Evolutionary conservation across 1,140 invertebrate genomes (phyloP), one percentile per base, ranked within the genome.

Genomic region (Telenomus remus): DNA sequence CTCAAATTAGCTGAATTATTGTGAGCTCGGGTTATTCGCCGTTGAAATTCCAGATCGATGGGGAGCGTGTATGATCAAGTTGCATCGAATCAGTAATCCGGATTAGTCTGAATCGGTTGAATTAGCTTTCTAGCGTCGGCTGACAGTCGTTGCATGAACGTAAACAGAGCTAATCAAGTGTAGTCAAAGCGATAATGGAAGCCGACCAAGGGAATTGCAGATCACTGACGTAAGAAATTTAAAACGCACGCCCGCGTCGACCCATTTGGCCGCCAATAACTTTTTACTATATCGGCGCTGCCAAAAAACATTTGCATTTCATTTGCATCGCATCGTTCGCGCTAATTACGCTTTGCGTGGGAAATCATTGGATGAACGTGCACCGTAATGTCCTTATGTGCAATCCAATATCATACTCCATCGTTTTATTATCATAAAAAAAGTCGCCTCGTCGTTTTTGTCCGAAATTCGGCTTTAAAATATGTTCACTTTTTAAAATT

Each of bases 101-200:
- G 66, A 70, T 70, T 70, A 70, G 46, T 35, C 55, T 34, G 57
- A 61, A 50, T 56, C 57, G 57, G 66, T 55, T 15, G 66, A 61
- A 63, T 71, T 63, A 48, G 19, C 34, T 16, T 47, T 11, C 53
- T 57, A 43, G 19, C 19, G 19, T 6, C 6, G 19, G 35, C 46
- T 42, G 68, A 64, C 63, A 71, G 59, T 53, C 43, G 39, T 5
- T 43, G 42, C 47, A 42, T 53, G 14, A 72, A 72, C 69, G 60
- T 72, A 72, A 72, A 72, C 60, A 72, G 69, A 53, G 19, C 60
- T 72, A 72, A 72, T 72, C 60, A 72, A 72, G 69, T 59, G 54
- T 48, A 72, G 60, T 59, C 69, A 72, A 64, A 64, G 69, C 54
- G 55, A 59, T 72, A 59, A 72, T 72, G 34, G 16, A 6, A 27